phyloP scores from a whole-genome alignment of 2,888 invertebrate genomes.

The Cataglyphis altisquamis region DNA sequence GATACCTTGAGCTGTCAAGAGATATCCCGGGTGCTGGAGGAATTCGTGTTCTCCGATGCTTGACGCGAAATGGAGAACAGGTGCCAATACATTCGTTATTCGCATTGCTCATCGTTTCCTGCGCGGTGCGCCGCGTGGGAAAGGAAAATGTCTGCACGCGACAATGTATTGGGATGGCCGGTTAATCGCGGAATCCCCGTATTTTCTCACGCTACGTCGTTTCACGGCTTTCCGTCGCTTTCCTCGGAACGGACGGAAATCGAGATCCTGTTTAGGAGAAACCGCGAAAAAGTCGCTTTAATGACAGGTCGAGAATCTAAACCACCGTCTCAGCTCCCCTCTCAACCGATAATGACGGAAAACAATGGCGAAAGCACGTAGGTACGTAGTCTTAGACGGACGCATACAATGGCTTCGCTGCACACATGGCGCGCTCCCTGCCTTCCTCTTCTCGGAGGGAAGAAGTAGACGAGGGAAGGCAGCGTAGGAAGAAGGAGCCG shows the following conservation, averaged over 20 bases:
- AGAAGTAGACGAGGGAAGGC: slow-evolving; percentile 50
- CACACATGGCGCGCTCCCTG: slow-evolving; percentile 79
- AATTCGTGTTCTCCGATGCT: slow-evolving; percentile 61
- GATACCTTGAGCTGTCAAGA: slow-evolving; percentile 52
- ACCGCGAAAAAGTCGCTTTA: slow-evolving; percentile 79
- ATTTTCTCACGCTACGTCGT: slow-evolving; percentile 78
- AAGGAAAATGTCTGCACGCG: slow-evolving; percentile 60
- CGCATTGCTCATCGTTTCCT: slow-evolving; percentile 44
- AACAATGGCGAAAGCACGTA: slow-evolving; percentile 70
- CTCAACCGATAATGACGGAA: slow-evolving; percentile 74
- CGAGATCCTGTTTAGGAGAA: slow-evolving; percentile 74
- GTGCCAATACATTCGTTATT: slow-evolving; percentile 67
- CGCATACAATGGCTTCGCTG: slow-evolving; percentile 63
- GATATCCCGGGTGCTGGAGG: slow-evolving; percentile 20
- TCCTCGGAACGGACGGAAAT: slow-evolving; percentile 71
- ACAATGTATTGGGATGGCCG: slow-evolving; percentile 57
- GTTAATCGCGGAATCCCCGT: slow-evolving; percentile 59
- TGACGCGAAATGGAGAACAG: slow-evolving; percentile 61
- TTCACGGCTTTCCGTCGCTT: slow-evolving; percentile 68
- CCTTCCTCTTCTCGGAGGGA: slow-evolving; percentile 51
- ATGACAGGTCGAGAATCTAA: slow-evolving; percentile 83
- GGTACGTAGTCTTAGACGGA: slow-evolving; percentile 32
- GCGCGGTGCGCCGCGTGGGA: slow-evolving; percentile 49
- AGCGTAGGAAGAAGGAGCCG: slow-evolving; percentile 70
- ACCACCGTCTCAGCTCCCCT: slow-evolving; percentile 71